A percentile compares a stretch with the other conserved stretches of the same genome.
Conservation (phyloP, 1,140 invertebrate species). For the Mercenaria mercenaria region DNA sequence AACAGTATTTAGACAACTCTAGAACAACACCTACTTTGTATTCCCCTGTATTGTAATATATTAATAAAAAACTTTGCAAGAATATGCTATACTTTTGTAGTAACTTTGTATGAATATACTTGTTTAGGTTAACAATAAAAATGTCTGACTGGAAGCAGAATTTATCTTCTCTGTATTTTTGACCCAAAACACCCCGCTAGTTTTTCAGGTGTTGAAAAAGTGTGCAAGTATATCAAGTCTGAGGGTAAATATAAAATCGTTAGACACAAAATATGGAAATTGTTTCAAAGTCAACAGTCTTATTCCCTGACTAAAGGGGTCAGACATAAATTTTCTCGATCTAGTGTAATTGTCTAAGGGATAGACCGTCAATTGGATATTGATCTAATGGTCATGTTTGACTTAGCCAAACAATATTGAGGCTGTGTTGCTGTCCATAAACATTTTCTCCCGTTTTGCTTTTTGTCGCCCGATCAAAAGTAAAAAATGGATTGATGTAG, state of each 20-base stretch:
- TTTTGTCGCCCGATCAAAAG: conserved; percentile 14
- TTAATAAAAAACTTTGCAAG: background rate
- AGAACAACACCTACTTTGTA: too few relatives aligned
- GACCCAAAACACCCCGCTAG: conserved; percentile 14
- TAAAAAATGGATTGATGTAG: background rate
- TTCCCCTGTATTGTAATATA: too few relatives aligned
- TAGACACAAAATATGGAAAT: conserved; percentile 47
- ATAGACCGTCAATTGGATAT: conserved; percentile 36
- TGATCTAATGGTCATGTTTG: conserved; percentile 47
- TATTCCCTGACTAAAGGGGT: conserved; percentile 41
- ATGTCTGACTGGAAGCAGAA: conserved; percentile 48
- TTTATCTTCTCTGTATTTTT: conserved; percentile 39
- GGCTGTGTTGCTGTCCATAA: background rate
- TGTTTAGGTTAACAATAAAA: background rate
- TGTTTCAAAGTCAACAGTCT: conserved; percentile 43
- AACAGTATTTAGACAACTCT: too few relatives aligned
- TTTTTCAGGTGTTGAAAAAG: conserved; percentile 34
- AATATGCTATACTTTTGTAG: background rate
- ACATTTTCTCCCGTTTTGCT: conserved; percentile 19
- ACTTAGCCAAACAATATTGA: conserved; percentile 6
- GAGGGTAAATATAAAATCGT: conserved; percentile 48
- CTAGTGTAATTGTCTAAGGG: background rate
- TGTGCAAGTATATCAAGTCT: conserved; percentile 14
- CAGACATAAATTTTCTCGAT: background rate
- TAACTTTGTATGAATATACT: conserved; percentile 24